Evolutionary conservation across 2,113 vertebrate species (phyloP).

Genomic region (Zosterops hypoxanthus): DNA sequence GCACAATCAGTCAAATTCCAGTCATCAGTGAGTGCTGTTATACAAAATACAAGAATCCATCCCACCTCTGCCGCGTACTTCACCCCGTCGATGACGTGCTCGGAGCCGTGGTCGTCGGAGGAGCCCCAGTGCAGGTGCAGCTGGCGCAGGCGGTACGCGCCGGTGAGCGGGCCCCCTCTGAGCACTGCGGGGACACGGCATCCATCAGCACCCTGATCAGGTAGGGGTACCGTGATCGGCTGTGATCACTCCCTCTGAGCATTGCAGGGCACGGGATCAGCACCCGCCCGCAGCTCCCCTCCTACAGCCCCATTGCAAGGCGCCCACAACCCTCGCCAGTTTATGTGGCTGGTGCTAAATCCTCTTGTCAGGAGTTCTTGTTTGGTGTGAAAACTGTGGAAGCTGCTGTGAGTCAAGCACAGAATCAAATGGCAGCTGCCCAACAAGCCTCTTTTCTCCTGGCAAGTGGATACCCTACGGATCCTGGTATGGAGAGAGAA

Average conservation of each 20-base stretch:
- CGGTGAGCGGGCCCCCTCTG: conserved; percentile 84
- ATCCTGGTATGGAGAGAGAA: background rate
- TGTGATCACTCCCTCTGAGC: too few relatives aligned
- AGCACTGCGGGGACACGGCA: conserved; percentile 78
- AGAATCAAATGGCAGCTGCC: background rate
- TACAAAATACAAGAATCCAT: background rate
- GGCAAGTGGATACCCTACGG: background rate
- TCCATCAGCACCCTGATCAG: background rate
- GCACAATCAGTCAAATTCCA: background rate
- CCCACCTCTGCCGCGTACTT: conserved; percentile 89
- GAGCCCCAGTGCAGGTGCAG: conserved; percentile 95
- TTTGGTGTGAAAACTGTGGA: background rate
- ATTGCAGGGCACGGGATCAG: too few relatives aligned
- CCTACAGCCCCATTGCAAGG: too few relatives aligned
- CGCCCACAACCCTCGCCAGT: background rate
- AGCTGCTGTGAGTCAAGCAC: background rate
- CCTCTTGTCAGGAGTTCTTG: background rate
- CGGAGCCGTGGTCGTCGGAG: conserved; percentile 85
- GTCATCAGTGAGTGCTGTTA: background rate
- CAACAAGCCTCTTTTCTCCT: background rate
- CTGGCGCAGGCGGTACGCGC: conserved; percentile 89
- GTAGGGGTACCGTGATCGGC: too few relatives aligned
- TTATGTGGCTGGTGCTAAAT: background rate
- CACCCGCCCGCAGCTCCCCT: background rate
- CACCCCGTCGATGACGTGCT: conserved; percentile 86